Percentiles rank a stretch among this genome's conserved stretches.
Evolutionary conservation across 1,140 invertebrate species (phyloP).

Genomic region (Cydia splendana): DNA sequence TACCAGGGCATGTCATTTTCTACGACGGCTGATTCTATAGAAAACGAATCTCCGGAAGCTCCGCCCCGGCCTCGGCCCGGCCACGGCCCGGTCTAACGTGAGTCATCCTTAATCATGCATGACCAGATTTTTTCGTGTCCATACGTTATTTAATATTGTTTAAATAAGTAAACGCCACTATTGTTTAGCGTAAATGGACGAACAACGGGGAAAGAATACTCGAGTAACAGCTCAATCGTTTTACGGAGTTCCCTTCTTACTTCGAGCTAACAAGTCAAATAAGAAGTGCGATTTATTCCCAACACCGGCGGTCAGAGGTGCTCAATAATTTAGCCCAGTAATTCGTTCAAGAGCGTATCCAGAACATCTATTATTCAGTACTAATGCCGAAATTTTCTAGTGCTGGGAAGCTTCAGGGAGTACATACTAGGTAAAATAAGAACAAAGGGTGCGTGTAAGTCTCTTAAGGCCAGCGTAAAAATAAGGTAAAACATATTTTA

Average conservation of each 20-base stretch:
- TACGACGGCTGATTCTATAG: too few relatives aligned
- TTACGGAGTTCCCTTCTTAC: neutral
- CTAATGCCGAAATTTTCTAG: constrained; percentile 41
- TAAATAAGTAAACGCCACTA: too few relatives aligned
- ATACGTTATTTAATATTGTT: too few relatives aligned
- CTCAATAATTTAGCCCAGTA: constrained; percentile 61
- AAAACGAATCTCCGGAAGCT: too few relatives aligned
- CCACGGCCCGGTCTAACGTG: too few relatives aligned
- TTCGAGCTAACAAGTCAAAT: constrained; percentile 34
- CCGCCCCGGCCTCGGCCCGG: too few relatives aligned
- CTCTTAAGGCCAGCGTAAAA: too few relatives aligned
- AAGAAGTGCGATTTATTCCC: constrained; percentile 52
- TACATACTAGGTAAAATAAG: neutral
- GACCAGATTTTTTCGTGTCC: too few relatives aligned
- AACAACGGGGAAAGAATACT: neutral
- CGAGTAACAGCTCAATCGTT: constrained; percentile 13
- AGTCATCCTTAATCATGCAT: too few relatives aligned
- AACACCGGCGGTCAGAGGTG: constrained; percentile 44
- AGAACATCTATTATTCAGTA: constrained; percentile 55
- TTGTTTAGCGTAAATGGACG: too few relatives aligned
- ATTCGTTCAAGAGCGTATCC: constrained; percentile 50
- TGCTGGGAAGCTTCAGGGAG: neutral
- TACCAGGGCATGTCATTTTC: too few relatives aligned
- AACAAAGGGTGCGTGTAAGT: neutral
- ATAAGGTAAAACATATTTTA: too few relatives aligned